Conservation (phyloP, 2,797 vertebrate species). For the Australoheros facetus region DNA sequence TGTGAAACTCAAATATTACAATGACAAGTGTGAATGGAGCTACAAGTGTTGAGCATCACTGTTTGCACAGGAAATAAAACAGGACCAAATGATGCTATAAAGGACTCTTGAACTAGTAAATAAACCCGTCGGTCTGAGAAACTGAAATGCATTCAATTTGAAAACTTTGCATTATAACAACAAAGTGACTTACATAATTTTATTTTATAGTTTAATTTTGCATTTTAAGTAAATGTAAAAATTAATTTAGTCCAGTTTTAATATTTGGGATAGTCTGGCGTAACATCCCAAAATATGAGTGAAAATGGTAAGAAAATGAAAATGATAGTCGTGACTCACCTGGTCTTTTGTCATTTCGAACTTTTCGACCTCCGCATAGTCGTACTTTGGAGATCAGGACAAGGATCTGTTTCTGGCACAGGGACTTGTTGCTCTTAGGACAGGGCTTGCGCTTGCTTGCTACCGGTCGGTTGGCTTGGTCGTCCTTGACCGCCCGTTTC, state of each 20-base stretch:
- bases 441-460: slow-evolving; percentile 88
- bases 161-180: no score
- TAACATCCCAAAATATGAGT: background rate
- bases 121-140: background rate
- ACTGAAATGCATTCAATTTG: background rate
- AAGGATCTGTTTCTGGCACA: slow-evolving; percentile 93
- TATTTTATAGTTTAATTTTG: background rate
- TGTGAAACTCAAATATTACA: background rate
- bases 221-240: background rate
- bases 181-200: no score
- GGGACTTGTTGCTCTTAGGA: slow-evolving; percentile 91
- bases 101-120: background rate
- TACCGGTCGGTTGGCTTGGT: slow-evolving; percentile 85
- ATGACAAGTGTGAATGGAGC: background rate
- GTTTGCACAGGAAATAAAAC: background rate
- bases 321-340: slow-evolving; percentile 78
- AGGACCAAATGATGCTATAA: background rate
- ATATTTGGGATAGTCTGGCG: background rate
- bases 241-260: background rate
- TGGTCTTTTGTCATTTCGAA: slow-evolving; percentile 83
- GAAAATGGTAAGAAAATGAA: slow-evolving; percentile 15
- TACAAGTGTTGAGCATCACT: background rate
- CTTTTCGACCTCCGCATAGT: slow-evolving; percentile 86
- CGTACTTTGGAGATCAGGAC: slow-evolving; percentile 90
- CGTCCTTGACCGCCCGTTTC: slow-evolving; percentile 91